Percentiles rank a stretch among this genome's conserved stretches.
These are phyloP conservation scores for Cisticola juncidis DNA, from an alignment of 2,113 vertebrate genomes.

Conservation along the genomic window DNA sequence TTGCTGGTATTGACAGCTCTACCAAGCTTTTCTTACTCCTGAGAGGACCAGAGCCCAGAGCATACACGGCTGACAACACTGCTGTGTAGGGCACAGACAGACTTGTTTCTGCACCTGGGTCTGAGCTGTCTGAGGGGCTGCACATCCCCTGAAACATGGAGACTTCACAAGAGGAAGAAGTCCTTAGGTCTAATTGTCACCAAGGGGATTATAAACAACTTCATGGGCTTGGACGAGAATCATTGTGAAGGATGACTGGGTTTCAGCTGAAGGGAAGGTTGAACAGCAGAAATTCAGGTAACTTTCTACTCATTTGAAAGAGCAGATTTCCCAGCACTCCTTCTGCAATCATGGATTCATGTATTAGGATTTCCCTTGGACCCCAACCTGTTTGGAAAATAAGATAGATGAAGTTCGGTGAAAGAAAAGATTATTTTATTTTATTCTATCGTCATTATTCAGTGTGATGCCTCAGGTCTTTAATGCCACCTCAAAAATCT, in stretches of 20 bases:
- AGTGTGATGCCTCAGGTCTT: background rate
- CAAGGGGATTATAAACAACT: background rate
- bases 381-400: background rate
- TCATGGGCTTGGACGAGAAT: background rate
- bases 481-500: background rate
- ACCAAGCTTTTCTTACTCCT: background rate
- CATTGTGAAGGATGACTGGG: background rate
- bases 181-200: background rate
- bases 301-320: background rate
- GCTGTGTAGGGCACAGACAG: background rate
- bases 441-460: background rate
- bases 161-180: background rate
- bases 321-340: background rate
- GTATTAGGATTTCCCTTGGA: background rate
- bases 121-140: background rate
- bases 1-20: background rate
- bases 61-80: background rate
- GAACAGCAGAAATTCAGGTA: background rate
- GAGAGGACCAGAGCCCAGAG: background rate
- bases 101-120: background rate
- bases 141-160: background rate
- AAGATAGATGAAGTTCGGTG: background rate
- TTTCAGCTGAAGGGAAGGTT: background rate
- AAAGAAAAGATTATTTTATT: background rate
- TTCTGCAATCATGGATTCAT: background rate